Evolutionary conservation across 2,888 invertebrate species (phyloP), one percentile per base, ranked within the genome.

Genomic region (Chloromyia formosa): DNA sequence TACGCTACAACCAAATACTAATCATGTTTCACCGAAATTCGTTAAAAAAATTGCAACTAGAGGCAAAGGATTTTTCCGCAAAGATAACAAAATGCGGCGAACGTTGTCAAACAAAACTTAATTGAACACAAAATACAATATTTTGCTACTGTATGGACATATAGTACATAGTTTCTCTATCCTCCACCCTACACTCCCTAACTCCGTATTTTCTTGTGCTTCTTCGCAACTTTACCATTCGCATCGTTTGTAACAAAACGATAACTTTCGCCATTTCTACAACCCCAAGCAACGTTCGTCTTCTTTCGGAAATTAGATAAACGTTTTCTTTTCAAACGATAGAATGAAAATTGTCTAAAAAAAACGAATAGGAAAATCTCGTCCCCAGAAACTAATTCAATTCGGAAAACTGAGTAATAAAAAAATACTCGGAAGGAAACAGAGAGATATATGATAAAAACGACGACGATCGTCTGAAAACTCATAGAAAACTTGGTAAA

Each of bases 381-480:
- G 73, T 75, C 56, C 53, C 73, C 68, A 60, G 73, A 74, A 75
- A 75, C 75, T 75, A 75, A 75, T 75, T 75, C 75, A 75, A 74
- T 75, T 69, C 61, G 42, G 69, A 68, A 73, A 60, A 66, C 10
- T 5, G 14, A 54, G 54, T 27, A 69, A 69, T 54, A 69, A 69
- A 69, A n/a, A 68, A 53, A 49, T 68, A 23, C 14, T 53, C n/a
- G 22, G 3, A 54, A 69, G 20, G 18, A 69, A 56, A 56, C 20
- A 69, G 23, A 14, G 12, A 64, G 49, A 53, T 49, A n/a, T 2
- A 3, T 2, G 12, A 49, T 35, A 35, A 49, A 49, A 49, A n/a
- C 49, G 16, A 27, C 42, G 42, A 69, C 54, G 54, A 53, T 27
- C 56, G 16, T 16, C 42, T 54, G 45, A 54, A 69, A 69, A 69